Conservation (phyloP, 2,113 vertebrate genomes). For the Cryptotis parvus region DNA sequence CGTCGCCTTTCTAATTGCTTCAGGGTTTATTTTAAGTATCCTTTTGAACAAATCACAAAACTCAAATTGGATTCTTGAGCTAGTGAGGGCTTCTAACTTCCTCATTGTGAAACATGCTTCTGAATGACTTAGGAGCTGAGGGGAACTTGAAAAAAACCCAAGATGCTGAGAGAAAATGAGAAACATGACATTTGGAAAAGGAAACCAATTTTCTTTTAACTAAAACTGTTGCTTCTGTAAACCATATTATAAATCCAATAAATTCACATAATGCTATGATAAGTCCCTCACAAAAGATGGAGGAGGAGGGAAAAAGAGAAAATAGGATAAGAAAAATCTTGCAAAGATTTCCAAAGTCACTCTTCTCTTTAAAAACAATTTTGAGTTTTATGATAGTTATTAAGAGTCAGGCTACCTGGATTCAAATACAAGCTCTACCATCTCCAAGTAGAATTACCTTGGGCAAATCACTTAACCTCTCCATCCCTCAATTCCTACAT, state of each 20-base stretch:
- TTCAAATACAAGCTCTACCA: constrained; percentile 19
- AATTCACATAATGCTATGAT: constrained; percentile 85
- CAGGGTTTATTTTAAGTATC: constrained; percentile 83
- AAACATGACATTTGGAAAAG: constrained; percentile 91
- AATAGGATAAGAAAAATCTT: constrained; percentile 13
- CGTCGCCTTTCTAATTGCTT: constrained; percentile 77
- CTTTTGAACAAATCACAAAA: constrained; percentile 85
- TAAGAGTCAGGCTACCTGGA: background rate
- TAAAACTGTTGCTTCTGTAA: constrained; percentile 89
- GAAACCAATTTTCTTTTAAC: constrained; percentile 89
- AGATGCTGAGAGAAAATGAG: constrained; percentile 87
- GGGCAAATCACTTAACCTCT: constrained; percentile 1
- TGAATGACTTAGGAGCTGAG: constrained; percentile 87
- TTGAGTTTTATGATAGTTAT: constrained; percentile 24
- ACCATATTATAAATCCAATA: constrained; percentile 87
- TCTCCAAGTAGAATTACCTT: background rate
- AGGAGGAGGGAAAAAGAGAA: background rate
- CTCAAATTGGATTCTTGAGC: constrained; percentile 80
- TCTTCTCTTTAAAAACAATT: constrained; percentile 48
- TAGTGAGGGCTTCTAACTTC: constrained; percentile 83
- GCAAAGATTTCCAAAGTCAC: constrained; percentile 43
- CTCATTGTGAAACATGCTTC: constrained; percentile 87
- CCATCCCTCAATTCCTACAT: background rate
- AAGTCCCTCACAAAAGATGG: constrained; percentile 81
- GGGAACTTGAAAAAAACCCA: constrained; percentile 81